Percentiles rank a stretch among this genome's conserved stretches.
phyloP scores from a whole-genome alignment of 92 coral and sea anemone genomes.

The Siderastrea siderea region DNA sequence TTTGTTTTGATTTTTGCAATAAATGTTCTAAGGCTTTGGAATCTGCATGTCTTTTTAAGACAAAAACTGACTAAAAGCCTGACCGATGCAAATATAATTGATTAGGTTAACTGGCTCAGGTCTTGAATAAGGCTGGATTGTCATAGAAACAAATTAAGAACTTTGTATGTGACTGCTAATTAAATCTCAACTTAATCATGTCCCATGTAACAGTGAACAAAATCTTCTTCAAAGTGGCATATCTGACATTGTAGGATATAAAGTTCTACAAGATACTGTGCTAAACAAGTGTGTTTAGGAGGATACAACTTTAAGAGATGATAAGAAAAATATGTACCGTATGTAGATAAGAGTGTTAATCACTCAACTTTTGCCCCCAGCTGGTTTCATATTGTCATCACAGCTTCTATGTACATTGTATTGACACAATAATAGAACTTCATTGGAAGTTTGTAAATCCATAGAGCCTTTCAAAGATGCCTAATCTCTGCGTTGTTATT shows the following conservation, averaged over 20 bases:
- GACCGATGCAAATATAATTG: background rate
- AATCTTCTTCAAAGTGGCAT: background rate
- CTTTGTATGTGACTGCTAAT: conserved; percentile 1
- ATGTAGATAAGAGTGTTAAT: background rate
- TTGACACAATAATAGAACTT: background rate
- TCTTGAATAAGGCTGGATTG: background rate
- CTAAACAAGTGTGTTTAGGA: background rate
- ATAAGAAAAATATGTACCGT: conserved; percentile 14
- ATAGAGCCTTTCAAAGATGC: conserved; percentile 2
- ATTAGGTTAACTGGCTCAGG: background rate
- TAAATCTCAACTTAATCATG: background rate
- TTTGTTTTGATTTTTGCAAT: too few relatives aligned
- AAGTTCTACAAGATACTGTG: background rate
- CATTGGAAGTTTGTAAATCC: background rate
- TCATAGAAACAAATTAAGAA: conserved; percentile 11
- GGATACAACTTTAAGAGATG: background rate
- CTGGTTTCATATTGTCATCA: conserved; percentile 15
- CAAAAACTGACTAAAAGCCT: background rate
- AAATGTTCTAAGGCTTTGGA: background rate
- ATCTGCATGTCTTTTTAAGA: background rate
- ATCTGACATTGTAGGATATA: background rate
- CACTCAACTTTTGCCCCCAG: background rate
- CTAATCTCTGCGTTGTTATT: conserved; percentile 2
- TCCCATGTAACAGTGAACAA: background rate
- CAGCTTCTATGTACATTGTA: background rate